Base-by-base conservation (phyloP, 2,797 vertebrate genomes). In the Eulemur rubriventer region DNA sequence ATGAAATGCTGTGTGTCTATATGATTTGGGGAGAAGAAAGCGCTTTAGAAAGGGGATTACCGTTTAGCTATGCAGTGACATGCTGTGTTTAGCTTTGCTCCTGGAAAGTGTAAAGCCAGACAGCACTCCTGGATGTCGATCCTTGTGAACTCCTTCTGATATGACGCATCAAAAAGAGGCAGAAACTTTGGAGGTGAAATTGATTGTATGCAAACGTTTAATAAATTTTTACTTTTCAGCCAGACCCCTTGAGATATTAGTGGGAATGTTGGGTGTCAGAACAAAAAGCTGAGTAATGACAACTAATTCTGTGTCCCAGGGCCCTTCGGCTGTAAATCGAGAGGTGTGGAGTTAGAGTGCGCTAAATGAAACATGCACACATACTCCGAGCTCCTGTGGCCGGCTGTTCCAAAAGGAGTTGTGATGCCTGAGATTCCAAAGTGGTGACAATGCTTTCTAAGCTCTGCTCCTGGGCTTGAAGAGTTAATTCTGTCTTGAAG, bases 171-270 rank as follows among this genome's bases (percentile, higher is more conserved):
- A 30, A 48, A 95, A 10, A n/a, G n/a, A 73, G 48, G 24, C 65
- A n/a, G 50, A 52, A 52, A 61, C 26, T 91, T 86, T 46, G 30
- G 57, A 80, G 30, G 10, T 80, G 28, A 95, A 76, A 81, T 46
- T 17, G 61, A 85, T 35, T 14, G 3, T 89, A 57, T 91, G n/a
- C 38, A 57, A 67, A 93, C 46, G 33, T 75, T 96, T 75, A 78
- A 61, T 67, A 43, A 57, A n/a, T 46, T 50, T 63, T 83, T 87
- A 63, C 9, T 12, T 82, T 91, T 63, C 75, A 38, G 48, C 30
- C 50, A 89, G 35, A 91, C 79, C 73, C 75, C 73, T 89, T 83
- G 69, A 88, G 75, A 89, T 89, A 24, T 86, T 46, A 69, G 46
- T 61, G 48, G 4, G 52, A 79, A 67, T 83, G 41, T 78, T 96